Base-by-base conservation (phyloP, 2,113 vertebrate genomes). In the Epinephelus moara region DNA sequence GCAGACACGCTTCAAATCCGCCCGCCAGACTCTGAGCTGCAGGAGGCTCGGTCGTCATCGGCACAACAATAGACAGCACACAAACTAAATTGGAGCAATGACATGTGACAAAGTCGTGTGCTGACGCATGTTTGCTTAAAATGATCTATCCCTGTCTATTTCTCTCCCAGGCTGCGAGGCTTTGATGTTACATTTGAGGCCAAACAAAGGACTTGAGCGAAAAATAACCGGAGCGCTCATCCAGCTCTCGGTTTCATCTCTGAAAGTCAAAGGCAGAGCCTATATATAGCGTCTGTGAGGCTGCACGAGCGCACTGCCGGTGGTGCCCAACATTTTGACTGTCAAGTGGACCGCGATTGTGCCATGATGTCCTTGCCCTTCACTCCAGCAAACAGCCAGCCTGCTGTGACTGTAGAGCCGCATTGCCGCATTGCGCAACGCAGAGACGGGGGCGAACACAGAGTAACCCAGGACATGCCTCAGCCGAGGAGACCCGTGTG, bases 381-480 rank as follows among this genome's bases (percentile, higher is more conserved):
- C 86, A 90, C 75, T 88, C 74, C 52, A 37, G 86, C 77, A 42
- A 80, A 47, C 82, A 83, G 82, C 21, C 84, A 85, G 77, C 84
- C 57, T 62, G 84, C 89, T 88, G 91, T 85, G 88, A 85, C 86
- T 85, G 75, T 50, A 45, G 81, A 89, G 91, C 92, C 91, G 92
- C 94, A 93, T 84, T 94, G 94, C 93, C 94, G 94, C 94, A 94
- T 88, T 94, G 93, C 94, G 94, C 93, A 93, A 94, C 90, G 80
- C 89, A 57, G 73, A 91, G 91, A 93, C 84, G 87, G 90, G 86
- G 92, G 92, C 87, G 87, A 89, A 85, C 67, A 53, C 64, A 55
- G 85, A 78, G 75, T 69, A 83, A 87, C 86, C 85, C 76, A 88
- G 89, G 86, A 91, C 91, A 92, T 83, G 86, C 45, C 53, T 90